These are phyloP conservation scores for Tupaia chinensis DNA, from an alignment of 2,113 vertebrate species.

Conservation along the genomic window DNA sequence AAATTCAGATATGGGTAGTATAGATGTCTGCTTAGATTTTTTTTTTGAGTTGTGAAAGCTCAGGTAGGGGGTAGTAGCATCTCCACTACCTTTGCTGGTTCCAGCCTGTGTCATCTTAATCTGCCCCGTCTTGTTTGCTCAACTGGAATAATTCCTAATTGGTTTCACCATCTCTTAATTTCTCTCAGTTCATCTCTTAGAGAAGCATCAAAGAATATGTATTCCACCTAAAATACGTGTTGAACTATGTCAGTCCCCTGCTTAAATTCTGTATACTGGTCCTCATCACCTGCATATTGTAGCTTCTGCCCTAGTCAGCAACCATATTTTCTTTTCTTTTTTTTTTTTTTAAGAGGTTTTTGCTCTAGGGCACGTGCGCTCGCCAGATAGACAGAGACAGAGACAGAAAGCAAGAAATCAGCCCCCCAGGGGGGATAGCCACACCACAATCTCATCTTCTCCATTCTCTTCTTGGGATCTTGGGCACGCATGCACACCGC, in stretches of 20 bases:
- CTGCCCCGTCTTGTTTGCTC: neutral
- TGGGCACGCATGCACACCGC: too few relatives aligned
- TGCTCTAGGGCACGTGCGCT: too few relatives aligned
- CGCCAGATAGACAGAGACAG: too few relatives aligned
- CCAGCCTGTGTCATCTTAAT: neutral
- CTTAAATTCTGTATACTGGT: neutral
- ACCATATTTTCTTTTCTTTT: neutral
- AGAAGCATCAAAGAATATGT: neutral
- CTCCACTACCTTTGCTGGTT: neutral
- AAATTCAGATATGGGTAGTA: neutral
- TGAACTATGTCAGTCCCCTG: neutral
- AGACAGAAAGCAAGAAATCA: too few relatives aligned
- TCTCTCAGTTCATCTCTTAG: neutral
- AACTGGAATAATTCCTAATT: neutral
- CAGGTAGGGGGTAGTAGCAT: neutral
- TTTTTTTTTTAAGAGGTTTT: too few relatives aligned
- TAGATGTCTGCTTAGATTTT: neutral
- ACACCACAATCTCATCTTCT: too few relatives aligned
- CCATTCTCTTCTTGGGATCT: too few relatives aligned
- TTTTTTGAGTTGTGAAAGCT: conserved; percentile 31
- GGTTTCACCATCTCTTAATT: neutral
- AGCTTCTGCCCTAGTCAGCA: neutral
- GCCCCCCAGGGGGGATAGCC: too few relatives aligned
- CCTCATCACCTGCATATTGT: neutral
- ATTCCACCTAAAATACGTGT: neutral